Conservation (phyloP, 2,113 vertebrate species). For the Myotis yumanensis region DNA sequence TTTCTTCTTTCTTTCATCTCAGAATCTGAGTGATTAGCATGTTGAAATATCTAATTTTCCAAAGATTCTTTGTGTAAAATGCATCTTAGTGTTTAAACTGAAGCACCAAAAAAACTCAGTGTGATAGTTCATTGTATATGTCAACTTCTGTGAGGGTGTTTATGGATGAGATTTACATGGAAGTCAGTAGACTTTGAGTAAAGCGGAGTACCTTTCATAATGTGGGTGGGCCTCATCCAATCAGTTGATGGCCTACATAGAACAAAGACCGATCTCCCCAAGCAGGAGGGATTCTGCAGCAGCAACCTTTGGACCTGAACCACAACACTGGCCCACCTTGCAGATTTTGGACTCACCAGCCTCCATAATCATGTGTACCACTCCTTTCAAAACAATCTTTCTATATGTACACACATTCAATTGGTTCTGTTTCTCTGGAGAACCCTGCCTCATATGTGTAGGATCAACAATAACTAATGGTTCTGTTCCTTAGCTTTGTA, state of each 20-base stretch:
- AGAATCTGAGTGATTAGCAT: neutral
- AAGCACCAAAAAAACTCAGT: neutral
- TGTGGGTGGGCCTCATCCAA: neutral
- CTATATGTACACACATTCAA: neutral
- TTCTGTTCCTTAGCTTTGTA: neutral
- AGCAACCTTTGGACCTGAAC: neutral
- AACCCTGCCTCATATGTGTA: neutral
- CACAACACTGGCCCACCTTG: rapidly evolving
- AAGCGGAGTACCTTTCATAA: neutral
- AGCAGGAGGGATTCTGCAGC: neutral
- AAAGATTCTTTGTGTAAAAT: neutral
- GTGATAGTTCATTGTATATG: neutral
- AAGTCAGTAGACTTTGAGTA: neutral
- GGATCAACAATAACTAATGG: neutral
- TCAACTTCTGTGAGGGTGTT: neutral
- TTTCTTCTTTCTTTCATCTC: neutral
- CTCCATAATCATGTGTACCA: rapidly evolving
- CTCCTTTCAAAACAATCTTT: neutral
- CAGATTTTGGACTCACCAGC: neutral
- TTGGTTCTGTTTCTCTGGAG: neutral
- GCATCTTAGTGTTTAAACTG: neutral
- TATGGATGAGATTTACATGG: neutral
- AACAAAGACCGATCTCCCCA: neutral
- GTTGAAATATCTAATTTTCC: neutral
- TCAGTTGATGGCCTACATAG: neutral